phyloP scores from a whole-genome alignment of 1,140 invertebrate genomes.

The Cherax destructor region DNA sequence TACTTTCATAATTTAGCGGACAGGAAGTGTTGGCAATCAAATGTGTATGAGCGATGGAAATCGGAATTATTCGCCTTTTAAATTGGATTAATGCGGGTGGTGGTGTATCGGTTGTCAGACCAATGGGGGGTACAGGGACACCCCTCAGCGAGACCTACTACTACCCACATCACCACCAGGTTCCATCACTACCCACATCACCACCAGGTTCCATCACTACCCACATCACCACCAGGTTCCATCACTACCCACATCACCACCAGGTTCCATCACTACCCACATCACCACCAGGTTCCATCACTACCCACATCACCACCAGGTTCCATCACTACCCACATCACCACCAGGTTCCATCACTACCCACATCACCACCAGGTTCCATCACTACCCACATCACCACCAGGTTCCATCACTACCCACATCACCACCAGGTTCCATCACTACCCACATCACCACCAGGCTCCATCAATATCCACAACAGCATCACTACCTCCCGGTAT shows the following conservation, averaged over 20 bases:
- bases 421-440: too few species aligned
- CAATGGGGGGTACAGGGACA: slow-evolving; percentile 22
- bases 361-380: neutral
- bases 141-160: neutral
- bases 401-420: too few species aligned
- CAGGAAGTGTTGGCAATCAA: neutral
- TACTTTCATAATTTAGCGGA: slow-evolving; percentile 21
- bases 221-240: neutral
- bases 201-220: too few species aligned
- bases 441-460: too few species aligned
- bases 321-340: neutral
- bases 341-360: neutral
- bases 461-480: too few species aligned
- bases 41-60: slow-evolving; percentile 27
- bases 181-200: neutral
- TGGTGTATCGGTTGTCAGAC: slow-evolving; percentile 52
- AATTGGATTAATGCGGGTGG: slow-evolving; percentile 49
- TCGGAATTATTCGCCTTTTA: slow-evolving; percentile 38
- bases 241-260: neutral
- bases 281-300: neutral
- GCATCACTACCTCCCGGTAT: too few species aligned
- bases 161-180: too few species aligned
- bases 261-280: too few species aligned
- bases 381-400: too few species aligned
- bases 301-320: neutral